Percentiles rank a stretch among this genome's conserved stretches.
These are phyloP conservation scores for Pseudomyrmex flavicornis DNA, from an alignment of 1,140 invertebrate species.

Conservation along the genomic window DNA sequence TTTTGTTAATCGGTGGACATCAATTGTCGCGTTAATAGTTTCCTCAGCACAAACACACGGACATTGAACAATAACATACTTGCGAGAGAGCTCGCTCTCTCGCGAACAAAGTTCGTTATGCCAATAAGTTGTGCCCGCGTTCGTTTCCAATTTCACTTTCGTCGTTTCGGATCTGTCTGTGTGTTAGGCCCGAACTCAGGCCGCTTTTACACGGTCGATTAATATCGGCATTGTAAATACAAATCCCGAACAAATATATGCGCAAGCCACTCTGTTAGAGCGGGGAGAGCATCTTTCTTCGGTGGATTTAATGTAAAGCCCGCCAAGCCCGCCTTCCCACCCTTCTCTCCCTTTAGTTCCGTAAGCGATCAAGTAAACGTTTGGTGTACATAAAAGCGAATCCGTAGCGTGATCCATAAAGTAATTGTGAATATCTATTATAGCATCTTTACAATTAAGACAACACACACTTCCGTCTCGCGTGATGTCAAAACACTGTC, in stretches of 20 bases:
- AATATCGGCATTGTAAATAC: constrained; percentile 84
- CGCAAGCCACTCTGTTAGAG: constrained; percentile 81
- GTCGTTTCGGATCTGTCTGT: constrained; percentile 39
- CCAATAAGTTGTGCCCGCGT: constrained; percentile 41
- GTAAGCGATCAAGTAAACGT: constrained; percentile 75
- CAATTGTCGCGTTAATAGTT: not conserved
- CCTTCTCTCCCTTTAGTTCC: constrained; percentile 53
- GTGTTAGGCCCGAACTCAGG: constrained; percentile 47
- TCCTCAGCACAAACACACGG: too few relatives aligned
- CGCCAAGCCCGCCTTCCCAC: not conserved
- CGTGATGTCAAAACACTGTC: not conserved
- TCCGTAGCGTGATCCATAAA: constrained; percentile 66
- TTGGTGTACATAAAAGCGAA: constrained; percentile 81
- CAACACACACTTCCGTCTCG: constrained; percentile 3
- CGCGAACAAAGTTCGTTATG: constrained; percentile 41
- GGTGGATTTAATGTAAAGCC: constrained; percentile 68
- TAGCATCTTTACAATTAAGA: constrained; percentile 26
- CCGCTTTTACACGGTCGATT: constrained; percentile 73
- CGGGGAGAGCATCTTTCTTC: constrained; percentile 78
- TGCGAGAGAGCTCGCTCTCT: constrained; percentile 23
- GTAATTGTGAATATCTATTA: constrained; percentile 56
- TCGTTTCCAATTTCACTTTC: constrained; percentile 43
- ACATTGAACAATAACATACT: constrained; percentile 32
- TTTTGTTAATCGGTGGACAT: not conserved
- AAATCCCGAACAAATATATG: constrained; percentile 81